These are phyloP conservation scores for Tetanocera ferruginea DNA, from an alignment of 2,888 invertebrate genomes.

Conservation along the genomic window DNA sequence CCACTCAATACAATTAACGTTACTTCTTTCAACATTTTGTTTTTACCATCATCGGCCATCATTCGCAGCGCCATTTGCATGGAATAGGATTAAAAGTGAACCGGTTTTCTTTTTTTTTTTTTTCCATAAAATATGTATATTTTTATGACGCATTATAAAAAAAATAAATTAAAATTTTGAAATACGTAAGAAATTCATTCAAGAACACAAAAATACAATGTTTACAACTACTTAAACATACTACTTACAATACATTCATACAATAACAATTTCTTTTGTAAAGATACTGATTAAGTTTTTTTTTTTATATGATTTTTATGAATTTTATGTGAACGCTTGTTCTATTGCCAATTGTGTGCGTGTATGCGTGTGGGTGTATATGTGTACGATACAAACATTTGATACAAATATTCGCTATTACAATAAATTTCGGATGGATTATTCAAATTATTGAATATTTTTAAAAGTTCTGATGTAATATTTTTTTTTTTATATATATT, in stretches of 20 bases:
- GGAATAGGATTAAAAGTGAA: too few relatives aligned
- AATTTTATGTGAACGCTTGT: constrained; percentile 39
- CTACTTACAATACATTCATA: constrained; percentile 31
- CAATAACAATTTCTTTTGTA: constrained; percentile 24
- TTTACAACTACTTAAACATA: constrained; percentile 16
- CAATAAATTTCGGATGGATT: neutral
- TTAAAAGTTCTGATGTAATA: too few relatives aligned
- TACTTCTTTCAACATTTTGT: too few relatives aligned
- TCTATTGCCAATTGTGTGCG: constrained; percentile 1
- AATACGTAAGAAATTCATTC: constrained; percentile 15
- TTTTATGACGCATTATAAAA: too few relatives aligned
- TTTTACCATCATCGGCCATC: too few relatives aligned
- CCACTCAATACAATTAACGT: too few relatives aligned
- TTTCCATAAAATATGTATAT: too few relatives aligned
- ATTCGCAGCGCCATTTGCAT: too few relatives aligned
- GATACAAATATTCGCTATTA: constrained; percentile 62
- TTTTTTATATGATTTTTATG: neutral
- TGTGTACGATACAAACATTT: constrained; percentile 57
- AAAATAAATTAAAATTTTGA: too few relatives aligned
- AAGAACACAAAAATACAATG: constrained; percentile 31
- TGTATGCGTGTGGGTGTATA: constrained; percentile 15
- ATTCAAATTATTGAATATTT: neutral
- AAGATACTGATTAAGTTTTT: neutral
- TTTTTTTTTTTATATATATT: too few relatives aligned
- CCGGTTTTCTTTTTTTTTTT: too few relatives aligned